phyloP scores from a whole-genome alignment of 1,140 invertebrate species.

The Reticulitermes speratus region DNA sequence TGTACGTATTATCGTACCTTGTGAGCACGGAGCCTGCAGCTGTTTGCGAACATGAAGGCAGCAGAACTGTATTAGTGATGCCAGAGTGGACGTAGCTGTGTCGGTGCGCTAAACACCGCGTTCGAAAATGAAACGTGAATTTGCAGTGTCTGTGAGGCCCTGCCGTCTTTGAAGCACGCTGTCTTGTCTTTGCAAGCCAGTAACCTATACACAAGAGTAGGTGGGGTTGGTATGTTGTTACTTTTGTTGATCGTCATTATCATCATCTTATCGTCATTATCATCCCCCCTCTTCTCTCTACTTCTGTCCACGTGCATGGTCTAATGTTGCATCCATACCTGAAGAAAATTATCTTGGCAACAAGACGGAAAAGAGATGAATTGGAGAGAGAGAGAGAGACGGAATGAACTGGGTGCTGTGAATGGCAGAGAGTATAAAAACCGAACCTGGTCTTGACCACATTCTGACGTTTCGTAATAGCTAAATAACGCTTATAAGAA shows the following conservation, averaged over 20 bases:
- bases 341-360: conserved; percentile 13
- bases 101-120: not conserved
- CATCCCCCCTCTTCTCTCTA: too few relatives aligned
- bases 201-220: not conserved
- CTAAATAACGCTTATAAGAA: not conserved
- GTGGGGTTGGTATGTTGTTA: not conserved
- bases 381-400: too few relatives aligned
- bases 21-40: too few relatives aligned
- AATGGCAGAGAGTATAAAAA: too few relatives aligned
- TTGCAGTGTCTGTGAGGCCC: not conserved
- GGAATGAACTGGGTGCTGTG: not conserved
- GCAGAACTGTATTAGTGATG: too few relatives aligned
- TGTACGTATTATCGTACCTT: too few relatives aligned
- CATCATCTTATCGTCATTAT: too few relatives aligned
- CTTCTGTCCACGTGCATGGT: not conserved
- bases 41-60: too few relatives aligned
- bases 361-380: not conserved
- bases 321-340: not conserved
- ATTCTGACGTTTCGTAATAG: not conserved
- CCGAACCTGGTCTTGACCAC: conserved; percentile 10
- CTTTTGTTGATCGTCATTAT: not conserved
- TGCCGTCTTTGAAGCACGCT: not conserved
- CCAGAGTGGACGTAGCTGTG: not conserved
- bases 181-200: too few relatives aligned
- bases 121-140: not conserved